phyloP scores from a whole-genome alignment of 2,113 vertebrate genomes.

The Hucho hucho region DNA sequence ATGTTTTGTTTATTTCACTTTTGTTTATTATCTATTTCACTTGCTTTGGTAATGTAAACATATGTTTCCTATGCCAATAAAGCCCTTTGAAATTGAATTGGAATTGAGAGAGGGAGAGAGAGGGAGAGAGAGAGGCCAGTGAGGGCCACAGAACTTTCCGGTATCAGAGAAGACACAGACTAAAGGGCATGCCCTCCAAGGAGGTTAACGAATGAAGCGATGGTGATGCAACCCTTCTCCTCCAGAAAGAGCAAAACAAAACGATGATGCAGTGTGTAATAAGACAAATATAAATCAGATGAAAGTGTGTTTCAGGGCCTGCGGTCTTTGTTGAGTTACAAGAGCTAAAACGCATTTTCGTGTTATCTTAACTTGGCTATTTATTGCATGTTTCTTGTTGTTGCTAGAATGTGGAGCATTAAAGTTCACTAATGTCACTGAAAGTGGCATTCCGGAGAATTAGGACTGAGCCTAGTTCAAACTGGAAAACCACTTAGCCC shows the following conservation, averaged over 20 bases:
- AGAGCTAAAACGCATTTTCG: conserved; percentile 14
- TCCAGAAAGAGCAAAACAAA: conserved; percentile 45
- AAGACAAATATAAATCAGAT: conserved; percentile 47
- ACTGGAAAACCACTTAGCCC: conserved; percentile 62
- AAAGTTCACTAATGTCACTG: conserved; percentile 44
- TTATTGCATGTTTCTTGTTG: conserved; percentile 37
- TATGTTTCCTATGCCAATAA: no score
- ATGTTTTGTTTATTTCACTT: no score
- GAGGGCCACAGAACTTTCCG: conserved; percentile 15
- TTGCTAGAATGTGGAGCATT: conserved; percentile 39
- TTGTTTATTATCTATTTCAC: no score
- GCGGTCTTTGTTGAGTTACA: conserved; percentile 41
- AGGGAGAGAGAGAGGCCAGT: neutral
- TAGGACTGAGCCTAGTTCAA: conserved; percentile 51
- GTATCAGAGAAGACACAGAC: conserved; percentile 33
- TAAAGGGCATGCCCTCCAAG: conserved; percentile 43
- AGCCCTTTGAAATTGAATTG: no score
- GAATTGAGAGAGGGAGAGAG: neutral
- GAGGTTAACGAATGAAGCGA: conserved; percentile 59
- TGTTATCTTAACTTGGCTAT: conserved; percentile 38
- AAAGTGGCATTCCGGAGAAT: conserved; percentile 60
- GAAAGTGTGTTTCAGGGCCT: conserved; percentile 23
- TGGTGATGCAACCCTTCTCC: conserved; percentile 39
- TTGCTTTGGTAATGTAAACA: no score
- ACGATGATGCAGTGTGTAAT: conserved; percentile 39